These are phyloP conservation scores for Anguilla rostrata DNA, from an alignment of 2,113 vertebrate genomes.

Conservation along the genomic window DNA sequence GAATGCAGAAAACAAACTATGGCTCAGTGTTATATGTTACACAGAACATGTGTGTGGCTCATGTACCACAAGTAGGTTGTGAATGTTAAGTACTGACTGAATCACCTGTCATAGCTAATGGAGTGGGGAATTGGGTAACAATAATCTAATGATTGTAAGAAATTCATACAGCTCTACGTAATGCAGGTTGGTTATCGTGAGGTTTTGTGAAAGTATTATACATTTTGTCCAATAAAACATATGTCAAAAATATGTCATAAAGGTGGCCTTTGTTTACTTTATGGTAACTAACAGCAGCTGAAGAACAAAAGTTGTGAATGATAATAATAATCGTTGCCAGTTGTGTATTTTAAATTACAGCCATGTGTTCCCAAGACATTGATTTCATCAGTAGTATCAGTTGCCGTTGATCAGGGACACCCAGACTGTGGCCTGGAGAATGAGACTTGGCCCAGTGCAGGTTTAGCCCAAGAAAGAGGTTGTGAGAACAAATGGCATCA, in stretches of 20 bases:
- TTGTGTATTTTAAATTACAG: neutral
- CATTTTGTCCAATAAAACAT: conserved; percentile 69
- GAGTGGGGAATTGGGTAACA: conserved; percentile 20
- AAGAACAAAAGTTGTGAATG: no score
- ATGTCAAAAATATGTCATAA: no score
- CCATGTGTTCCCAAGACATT: neutral
- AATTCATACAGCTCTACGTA: conserved; percentile 50
- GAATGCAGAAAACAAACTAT: neutral
- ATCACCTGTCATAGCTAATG: neutral
- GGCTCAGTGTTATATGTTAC: conserved; percentile 4
- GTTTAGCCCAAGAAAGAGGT: no score
- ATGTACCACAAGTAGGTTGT: conserved; percentile 11
- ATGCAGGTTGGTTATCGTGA: conserved; percentile 62
- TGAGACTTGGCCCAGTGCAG: no score
- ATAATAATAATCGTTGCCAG: no score
- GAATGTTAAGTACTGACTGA: conserved; percentile 22
- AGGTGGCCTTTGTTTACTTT: no score
- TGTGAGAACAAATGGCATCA: no score
- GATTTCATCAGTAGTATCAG: no score
- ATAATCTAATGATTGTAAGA: conserved; percentile 49
- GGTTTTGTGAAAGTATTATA: conserved; percentile 70
- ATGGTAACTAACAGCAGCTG: no score
- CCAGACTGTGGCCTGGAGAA: no score
- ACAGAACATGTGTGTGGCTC: conserved; percentile 10
- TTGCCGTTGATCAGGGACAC: no score